These are phyloP conservation scores for Acanthosepion pharaonis DNA, from an alignment of 2,888 invertebrate species.

Conservation along the genomic window DNA sequence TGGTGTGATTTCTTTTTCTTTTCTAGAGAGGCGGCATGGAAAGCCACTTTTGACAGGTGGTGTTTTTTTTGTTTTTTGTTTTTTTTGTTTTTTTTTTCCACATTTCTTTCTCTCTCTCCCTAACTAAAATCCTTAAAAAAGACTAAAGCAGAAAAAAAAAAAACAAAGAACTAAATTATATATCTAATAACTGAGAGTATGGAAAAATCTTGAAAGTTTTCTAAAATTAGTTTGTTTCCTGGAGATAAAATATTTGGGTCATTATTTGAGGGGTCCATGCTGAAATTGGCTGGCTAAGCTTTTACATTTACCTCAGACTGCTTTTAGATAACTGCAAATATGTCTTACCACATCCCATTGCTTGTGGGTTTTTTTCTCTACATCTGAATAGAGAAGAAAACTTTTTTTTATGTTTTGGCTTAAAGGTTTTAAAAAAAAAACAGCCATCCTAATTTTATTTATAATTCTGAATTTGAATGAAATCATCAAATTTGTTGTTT, in stretches of 20 bases:
- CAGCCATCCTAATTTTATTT: neutral
- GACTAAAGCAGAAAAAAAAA: neutral
- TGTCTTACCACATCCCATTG: neutral
- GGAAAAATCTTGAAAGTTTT: neutral
- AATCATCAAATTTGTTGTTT: neutral
- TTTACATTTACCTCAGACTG: neutral
- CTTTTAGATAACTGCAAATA: neutral
- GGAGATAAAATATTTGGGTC: neutral
- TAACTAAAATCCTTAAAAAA: neutral
- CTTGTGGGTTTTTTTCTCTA: neutral
- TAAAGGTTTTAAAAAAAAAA: neutral
- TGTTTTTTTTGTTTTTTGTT: neutral
- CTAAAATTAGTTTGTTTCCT: neutral
- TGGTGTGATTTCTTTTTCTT: neutral
- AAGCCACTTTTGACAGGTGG: neutral
- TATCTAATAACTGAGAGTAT: neutral
- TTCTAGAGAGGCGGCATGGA: slow-evolving; percentile 39
- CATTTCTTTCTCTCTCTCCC: neutral
- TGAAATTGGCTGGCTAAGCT: neutral
- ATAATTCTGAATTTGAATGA: neutral
- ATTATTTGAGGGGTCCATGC: neutral
- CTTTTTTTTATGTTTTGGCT: neutral
- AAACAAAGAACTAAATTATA: neutral
- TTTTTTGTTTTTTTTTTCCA: no score
- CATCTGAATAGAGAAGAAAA: neutral